Conservation (phyloP, 2,888 invertebrate species). For the Cataglyphis livida region DNA sequence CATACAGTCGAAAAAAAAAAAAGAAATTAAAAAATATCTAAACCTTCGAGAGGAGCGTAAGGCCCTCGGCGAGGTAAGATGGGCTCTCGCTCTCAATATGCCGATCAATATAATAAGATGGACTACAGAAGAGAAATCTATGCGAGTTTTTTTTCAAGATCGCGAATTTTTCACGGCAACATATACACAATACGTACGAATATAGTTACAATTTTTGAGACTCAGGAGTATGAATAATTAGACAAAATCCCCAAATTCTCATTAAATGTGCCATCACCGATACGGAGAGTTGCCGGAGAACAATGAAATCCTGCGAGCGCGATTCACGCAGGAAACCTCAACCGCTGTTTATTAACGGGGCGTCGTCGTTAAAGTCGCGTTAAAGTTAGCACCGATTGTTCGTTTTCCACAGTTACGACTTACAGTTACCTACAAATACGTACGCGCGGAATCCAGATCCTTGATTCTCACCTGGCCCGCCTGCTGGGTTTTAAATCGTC, state of each 20-base stretch:
- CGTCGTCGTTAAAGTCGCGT: slow-evolving; percentile 69
- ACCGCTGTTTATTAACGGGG: slow-evolving; percentile 50
- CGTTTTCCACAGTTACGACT: slow-evolving; percentile 66
- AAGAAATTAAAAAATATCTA: slow-evolving; percentile 34
- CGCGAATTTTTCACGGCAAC: not conserved
- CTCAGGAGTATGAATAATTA: not conserved
- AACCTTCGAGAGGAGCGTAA: slow-evolving; percentile 4
- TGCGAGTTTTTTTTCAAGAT: slow-evolving; percentile 1
- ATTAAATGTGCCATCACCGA: slow-evolving; percentile 1
- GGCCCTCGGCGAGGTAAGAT: slow-evolving; percentile 9
- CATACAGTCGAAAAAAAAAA: slow-evolving; percentile 34
- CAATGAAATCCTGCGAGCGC: slow-evolving; percentile 52
- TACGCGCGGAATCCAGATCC: slow-evolving; percentile 64
- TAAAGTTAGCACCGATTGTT: slow-evolving; percentile 67
- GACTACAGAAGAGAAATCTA: slow-evolving; percentile 14
- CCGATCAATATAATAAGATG: slow-evolving; percentile 31
- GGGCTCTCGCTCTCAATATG: slow-evolving; percentile 12
- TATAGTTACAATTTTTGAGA: not conserved
- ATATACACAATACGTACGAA: not conserved
- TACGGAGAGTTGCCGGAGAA: slow-evolving; percentile 31
- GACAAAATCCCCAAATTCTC: not conserved
- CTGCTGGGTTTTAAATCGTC: slow-evolving; percentile 37
- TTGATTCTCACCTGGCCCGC: slow-evolving; percentile 50
- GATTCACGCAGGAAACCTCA: slow-evolving; percentile 60
- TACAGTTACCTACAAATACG: slow-evolving; percentile 65